Percentiles rank a stretch among this genome's conserved stretches.
Evolutionary conservation across 2,113 vertebrate genomes (phyloP).

Genomic region (Strigops habroptila): DNA sequence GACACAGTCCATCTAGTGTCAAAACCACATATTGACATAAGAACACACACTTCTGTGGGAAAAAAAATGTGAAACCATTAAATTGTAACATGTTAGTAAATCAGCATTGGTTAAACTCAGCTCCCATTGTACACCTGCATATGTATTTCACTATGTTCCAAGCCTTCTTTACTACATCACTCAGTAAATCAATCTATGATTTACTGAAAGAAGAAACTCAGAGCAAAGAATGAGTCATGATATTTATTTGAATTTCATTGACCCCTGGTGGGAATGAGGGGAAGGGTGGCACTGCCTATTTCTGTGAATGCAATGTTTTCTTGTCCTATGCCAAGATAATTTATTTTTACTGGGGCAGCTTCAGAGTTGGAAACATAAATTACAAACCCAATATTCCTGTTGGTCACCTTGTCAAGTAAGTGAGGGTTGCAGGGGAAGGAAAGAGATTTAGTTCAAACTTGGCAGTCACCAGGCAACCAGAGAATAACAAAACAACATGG

Average conservation of each 20-base stretch:
- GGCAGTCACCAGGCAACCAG: not conserved
- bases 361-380: slow-evolving; percentile 21
- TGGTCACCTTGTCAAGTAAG: not conserved
- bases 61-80: not conserved
- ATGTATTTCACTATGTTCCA: not conserved
- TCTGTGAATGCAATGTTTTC: slow-evolving; percentile 1
- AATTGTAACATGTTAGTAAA: slow-evolving; percentile 19
- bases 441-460: not conserved
- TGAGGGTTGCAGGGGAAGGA: not conserved
- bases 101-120: not conserved
- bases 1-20: not conserved
- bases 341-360: slow-evolving; percentile 32
- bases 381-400: not conserved
- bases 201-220: not conserved
- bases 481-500: not conserved
- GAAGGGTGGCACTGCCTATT: slow-evolving; percentile 15
- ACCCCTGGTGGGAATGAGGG: slow-evolving; percentile 29
- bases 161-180: not conserved
- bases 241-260: slow-evolving; percentile 55
- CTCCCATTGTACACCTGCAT: slow-evolving; percentile 15
- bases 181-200: slow-evolving; percentile 34
- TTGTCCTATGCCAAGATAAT: not conserved
- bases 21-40: slow-evolving; percentile 31
- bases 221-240: slow-evolving; percentile 9
- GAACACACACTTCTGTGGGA: not conserved